Evolutionary conservation across 37 sponge, comb jelly and placozoan species (phyloP).

Genomic region (Hexactinellida sp.): DNA sequence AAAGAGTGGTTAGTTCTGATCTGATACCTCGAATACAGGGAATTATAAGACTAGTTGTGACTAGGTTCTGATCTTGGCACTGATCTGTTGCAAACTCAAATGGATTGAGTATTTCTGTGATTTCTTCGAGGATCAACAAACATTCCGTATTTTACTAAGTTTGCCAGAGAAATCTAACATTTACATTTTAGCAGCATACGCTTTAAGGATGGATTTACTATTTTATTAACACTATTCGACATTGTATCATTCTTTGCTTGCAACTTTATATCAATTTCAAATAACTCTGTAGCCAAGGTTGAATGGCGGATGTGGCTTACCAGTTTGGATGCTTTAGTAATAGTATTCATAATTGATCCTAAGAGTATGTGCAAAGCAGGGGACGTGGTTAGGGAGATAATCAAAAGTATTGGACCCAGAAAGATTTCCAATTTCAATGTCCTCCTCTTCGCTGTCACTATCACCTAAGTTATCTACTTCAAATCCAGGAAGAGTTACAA

Average conservation of each 20-base stretch:
- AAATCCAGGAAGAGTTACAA: constrained; percentile 13
- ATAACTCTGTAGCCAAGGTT: constrained; percentile 18
- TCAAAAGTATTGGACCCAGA: background rate
- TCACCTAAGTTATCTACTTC: constrained; percentile 11
- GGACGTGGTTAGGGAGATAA: constrained; percentile 15
- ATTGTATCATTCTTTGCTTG: constrained; percentile 11
- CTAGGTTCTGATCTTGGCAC: background rate
- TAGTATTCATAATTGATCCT: background rate
- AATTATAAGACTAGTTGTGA: background rate
- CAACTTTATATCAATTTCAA: constrained; percentile 8
- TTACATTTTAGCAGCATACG: background rate
- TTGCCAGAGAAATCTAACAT: constrained; percentile 16
- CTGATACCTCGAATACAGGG: background rate
- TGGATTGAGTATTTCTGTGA: background rate
- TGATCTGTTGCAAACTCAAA: background rate
- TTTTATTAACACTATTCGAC: background rate
- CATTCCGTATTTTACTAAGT: constrained; percentile 4
- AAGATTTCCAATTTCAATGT: background rate
- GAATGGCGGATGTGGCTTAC: constrained; percentile 14
- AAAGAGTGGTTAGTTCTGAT: background rate
- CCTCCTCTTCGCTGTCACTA: background rate
- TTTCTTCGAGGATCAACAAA: background rate
- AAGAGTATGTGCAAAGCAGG: constrained; percentile 13
- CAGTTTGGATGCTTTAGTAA: background rate
- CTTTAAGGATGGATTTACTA: background rate